phyloP scores from a whole-genome alignment of 2,888 invertebrate genomes.

The Chrysolina americana region DNA sequence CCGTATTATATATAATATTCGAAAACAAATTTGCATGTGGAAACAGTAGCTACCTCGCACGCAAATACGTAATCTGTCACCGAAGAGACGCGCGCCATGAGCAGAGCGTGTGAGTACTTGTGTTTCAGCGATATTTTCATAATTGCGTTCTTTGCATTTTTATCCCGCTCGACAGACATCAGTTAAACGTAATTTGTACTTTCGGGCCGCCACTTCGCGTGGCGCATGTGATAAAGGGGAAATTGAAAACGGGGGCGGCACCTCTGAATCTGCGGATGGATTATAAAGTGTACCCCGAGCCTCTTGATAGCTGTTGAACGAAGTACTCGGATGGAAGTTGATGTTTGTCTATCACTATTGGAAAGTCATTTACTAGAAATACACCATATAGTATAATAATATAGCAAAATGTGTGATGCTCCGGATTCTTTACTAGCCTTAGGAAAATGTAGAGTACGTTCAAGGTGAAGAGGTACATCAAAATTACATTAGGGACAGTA shows the following conservation, averaged over 20 bases:
- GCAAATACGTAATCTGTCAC: constrained; percentile 64
- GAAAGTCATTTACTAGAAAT: too few species aligned
- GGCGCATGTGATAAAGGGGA: neutral
- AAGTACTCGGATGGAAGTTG: too few species aligned
- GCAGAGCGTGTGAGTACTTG: constrained; percentile 57
- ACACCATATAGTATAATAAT: too few species aligned
- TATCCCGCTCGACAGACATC: constrained; percentile 54
- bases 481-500: too few species aligned
- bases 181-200: constrained; percentile 42
- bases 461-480: too few species aligned
- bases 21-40: constrained; percentile 60
- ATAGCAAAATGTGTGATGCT: too few species aligned
- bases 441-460: too few species aligned
- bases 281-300: neutral
- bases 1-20: constrained; percentile 55
- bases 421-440: too few species aligned
- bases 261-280: neutral
- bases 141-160: constrained; percentile 58
- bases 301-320: too few species aligned
- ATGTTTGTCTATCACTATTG: too few species aligned
- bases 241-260: neutral
- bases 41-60: constrained; percentile 57
- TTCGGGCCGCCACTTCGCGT: neutral
- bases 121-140: constrained; percentile 59
- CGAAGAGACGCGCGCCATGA: constrained; percentile 23